Base-by-base conservation (phyloP, 2,888 invertebrate species). In the Polyploca ridens region DNA sequence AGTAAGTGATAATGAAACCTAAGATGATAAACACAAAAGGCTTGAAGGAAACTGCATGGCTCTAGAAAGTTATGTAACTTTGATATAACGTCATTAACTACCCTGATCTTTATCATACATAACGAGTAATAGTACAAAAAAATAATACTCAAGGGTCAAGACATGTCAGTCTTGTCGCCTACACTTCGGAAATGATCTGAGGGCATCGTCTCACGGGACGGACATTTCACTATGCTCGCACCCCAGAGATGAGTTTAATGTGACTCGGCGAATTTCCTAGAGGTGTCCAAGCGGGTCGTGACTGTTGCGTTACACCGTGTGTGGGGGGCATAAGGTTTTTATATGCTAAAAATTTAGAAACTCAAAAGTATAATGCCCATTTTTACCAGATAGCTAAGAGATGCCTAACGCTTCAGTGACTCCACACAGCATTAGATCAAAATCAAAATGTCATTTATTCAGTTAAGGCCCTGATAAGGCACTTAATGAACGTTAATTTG, bases 191-290 rank as follows among this genome's bases (percentile, higher is more conserved):
- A 85, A 87, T 90, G 88, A 89, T 89, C 86, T 85, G 83, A 77
- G 85, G 86, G 85, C 76, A 72, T 71, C 72, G 85, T 86, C 90
- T 85, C 88, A 68, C 77, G 88, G 84, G 90, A 86, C 84, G 71
- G 77, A 75, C 83, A 79, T 85, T 79, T 83, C 78, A 81, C 84
- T 79, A 19, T 46, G 63, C 73, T 64, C 76, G 71, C 73, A 82
- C 86, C 85, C 84, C 82, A 71, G 80, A 89, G 91, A 93, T 93
- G 92, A 90, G 91, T 76, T 82, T 85, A 85, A 87, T 90, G 89
- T 93, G 93, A 93, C 91, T 91, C 85, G 85, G 85, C 93, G 78
- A 85, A 83, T 88, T 90, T 85, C 69, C 75, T 71, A 68, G 72
- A 69, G 62, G 61, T 63, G 65, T 67, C 66, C 69, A 66, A 46